Base-by-base conservation (phyloP, 2,888 invertebrate species). In the Erebia aethiops region DNA sequence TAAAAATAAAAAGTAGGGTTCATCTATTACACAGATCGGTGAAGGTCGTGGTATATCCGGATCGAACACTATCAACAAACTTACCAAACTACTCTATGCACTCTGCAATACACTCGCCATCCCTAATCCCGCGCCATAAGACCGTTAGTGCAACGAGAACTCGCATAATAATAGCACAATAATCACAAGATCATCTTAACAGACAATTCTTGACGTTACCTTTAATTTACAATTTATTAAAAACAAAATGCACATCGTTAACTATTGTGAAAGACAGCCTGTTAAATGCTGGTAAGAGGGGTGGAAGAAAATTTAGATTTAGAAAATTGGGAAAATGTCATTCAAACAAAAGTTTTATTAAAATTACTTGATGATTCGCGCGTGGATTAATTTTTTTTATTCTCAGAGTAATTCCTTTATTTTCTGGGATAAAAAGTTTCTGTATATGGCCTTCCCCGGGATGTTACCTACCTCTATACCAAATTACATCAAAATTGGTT, bases 171-270 rank as follows among this genome's bases (percentile, higher is more conserved):
- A 35, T 74, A 2, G 80, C 72, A 81, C 73, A 75, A 68, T 72
- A 72, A 61, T 71, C 77, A 69, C 51, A 68, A 63, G 41, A 69
- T 62, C 71, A 71, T 71, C 62, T 18, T 66, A 57, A 69, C 73
- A 78, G 78, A 78, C 77, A 80, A 75, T 76, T 73, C 72, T 79
- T 76, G 77, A 79, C 76, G 74, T 75, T 80, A 76, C 77, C 83
- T 84, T 85, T 83, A 85, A 83, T 86, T 84, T 83, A 82, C 82
- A 83, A 85, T 84, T 57, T 83, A 85, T 82, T 81, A 69, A 81
- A 82, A 80, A 81, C 79, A 80, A 81, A 81, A 80, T 63, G 58
- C 14, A 58, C 51, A 68, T 62, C 35, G 63, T 21, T 58, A 61
- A 67, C 56, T 43, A 13, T 35, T 4, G 21, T 13, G 43, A 66